Evolutionary conservation across 2,113 vertebrate species (phyloP), one percentile per base, ranked within the genome.

Genomic region (Rhea americana): DNA sequence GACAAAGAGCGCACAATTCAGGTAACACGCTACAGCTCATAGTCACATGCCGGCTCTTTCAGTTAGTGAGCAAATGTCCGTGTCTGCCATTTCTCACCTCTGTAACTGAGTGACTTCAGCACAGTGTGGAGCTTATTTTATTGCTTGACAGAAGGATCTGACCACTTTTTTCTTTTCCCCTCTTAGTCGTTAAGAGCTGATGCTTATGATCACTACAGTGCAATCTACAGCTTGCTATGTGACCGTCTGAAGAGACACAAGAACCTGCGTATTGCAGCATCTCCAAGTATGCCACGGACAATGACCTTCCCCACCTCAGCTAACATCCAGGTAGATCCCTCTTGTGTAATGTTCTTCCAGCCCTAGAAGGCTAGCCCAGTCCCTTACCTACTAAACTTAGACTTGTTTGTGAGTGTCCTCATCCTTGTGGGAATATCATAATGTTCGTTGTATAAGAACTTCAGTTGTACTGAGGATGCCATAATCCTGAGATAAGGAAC

Each of bases 141-240:
- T 9, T 51, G 2, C 76, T 51, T 7, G 45, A 5, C 41, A 5
- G 3, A 77, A 21, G 7, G 48, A 19, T 8, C 28, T 75, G 77
- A 92, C 8, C 0, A 0, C 56, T 62, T 20, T 45, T 9, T 47
- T 71, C 66, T 72, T 82, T 48, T 63, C 65, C 77, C 47, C 83
- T 35, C 86, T 3, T 67, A 99, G 99, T 99, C 99, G 2, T 90
- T 99, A 66, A 97, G 98, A 73, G 98, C 99, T 5, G 99, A 99
- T 13, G 99, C 99, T 43, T 99, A 99, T 9, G 99, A 99, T 98
- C 99, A 99, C 98, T 99, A 99, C 98, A 99, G 98, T 85, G 99
- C 99, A 85, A 99, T 99, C 98, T 99, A 99, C 98, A 99, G 99
- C 96, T 98, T 99, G 96, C 98, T 99, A 91, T 98, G 99, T 18